Evolutionary conservation across 2,797 vertebrate species (phyloP).

Genomic region (Microctenopoma stevenorrisi): DNA sequence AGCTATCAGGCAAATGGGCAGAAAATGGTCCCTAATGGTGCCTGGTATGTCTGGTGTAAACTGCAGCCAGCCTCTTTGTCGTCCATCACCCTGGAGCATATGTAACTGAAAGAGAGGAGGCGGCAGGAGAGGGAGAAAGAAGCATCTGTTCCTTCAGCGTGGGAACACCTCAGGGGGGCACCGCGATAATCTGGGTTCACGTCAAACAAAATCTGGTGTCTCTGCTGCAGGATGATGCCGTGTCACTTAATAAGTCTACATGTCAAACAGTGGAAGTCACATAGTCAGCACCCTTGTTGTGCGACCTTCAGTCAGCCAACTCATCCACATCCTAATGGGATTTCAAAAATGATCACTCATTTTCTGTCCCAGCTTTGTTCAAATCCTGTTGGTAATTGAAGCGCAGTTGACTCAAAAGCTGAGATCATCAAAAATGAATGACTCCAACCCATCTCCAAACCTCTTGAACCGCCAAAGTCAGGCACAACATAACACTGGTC

Average conservation of each 20-base stretch:
- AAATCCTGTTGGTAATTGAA: conserved; percentile 57
- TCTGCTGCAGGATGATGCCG: conserved; percentile 35
- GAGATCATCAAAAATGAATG: conserved; percentile 55
- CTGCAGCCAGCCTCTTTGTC: conserved; percentile 62
- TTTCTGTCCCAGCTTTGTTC: conserved; percentile 47
- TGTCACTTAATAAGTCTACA: conserved; percentile 49
- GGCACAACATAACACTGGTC: background rate
- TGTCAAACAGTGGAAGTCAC: conserved; percentile 49
- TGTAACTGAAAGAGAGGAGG: conserved; percentile 55
- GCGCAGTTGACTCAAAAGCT: conserved; percentile 39
- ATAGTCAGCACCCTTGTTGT: conserved; percentile 22
- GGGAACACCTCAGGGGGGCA: conserved; percentile 55
- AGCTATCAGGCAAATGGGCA: conserved; percentile 78
- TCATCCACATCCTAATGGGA: conserved; percentile 31
- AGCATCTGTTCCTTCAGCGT: conserved; percentile 70
- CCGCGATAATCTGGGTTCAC: conserved; percentile 50
- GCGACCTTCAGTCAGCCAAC: conserved; percentile 53
- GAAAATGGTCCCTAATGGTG: conserved; percentile 78
- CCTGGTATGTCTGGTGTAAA: conserved; percentile 70
- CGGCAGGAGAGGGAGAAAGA: conserved; percentile 31
- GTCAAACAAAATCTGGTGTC: conserved; percentile 62
- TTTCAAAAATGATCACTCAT: conserved; percentile 26
- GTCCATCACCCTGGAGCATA: conserved; percentile 75
- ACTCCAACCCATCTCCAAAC: conserved; percentile 4
- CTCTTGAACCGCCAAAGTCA: conserved; percentile 4